Evolutionary conservation across 1,140 invertebrate genomes (phyloP).

Genomic region (Drosophila kurseongensis): DNA sequence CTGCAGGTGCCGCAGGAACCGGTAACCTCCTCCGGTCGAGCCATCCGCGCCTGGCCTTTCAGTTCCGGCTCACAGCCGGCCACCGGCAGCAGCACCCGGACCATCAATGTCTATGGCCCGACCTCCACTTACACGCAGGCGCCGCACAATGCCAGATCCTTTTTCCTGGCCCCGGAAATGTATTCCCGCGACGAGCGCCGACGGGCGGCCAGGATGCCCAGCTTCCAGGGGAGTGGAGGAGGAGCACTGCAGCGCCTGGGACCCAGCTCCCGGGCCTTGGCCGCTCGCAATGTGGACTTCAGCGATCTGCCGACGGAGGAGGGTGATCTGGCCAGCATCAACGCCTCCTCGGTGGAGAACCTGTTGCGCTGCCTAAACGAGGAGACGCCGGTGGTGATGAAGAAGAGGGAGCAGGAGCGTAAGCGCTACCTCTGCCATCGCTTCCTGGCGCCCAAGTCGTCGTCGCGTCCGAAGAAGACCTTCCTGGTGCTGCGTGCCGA

Average conservation of each 20-base stretch:
- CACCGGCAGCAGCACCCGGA: neutral
- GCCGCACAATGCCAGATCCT: neutral
- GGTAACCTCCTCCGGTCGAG: neutral
- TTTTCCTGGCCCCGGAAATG: neutral
- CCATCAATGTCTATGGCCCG: conserved; percentile 9
- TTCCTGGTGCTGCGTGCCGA: conserved; percentile 59
- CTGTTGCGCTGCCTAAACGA: conserved; percentile 8
- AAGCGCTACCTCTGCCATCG: conserved; percentile 57
- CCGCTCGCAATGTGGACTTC: conserved; percentile 13
- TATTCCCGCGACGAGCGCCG: conserved; percentile 5
- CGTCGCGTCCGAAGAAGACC: neutral
- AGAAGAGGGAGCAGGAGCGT: conserved; percentile 34
- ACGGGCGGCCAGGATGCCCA: conserved; percentile 6
- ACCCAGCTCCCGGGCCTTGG: neutral
- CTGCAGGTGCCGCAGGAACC: neutral
- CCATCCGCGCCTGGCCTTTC: neutral
- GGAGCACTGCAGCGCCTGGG: neutral
- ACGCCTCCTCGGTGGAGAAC: neutral
- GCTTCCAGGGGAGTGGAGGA: neutral
- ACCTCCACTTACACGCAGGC: neutral
- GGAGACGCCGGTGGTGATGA: conserved; percentile 3
- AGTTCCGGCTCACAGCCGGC: neutral
- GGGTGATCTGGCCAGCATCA: neutral
- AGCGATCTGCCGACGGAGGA: conserved; percentile 23
- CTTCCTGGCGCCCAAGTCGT: conserved; percentile 11